Evolutionary conservation across 2,113 vertebrate genomes (phyloP).

Genomic region (Nerophis lumbriciformis): DNA sequence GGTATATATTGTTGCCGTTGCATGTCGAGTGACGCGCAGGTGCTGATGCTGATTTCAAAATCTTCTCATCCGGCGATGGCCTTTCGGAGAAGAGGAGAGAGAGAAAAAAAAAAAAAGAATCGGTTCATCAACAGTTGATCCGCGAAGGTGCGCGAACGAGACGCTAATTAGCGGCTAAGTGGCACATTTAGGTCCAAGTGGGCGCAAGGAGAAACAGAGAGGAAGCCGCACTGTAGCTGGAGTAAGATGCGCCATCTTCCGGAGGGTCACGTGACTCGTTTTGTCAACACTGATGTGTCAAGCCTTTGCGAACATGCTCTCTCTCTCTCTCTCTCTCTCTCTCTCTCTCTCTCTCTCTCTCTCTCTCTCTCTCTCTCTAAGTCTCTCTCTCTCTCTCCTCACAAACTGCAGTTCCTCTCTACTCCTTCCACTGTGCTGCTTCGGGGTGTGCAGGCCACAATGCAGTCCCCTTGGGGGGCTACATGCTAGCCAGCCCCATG

Average conservation of each 20-base stretch:
- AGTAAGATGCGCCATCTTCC: conserved; percentile 68
- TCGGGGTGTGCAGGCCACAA: conserved; percentile 18
- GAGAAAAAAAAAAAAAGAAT: background rate
- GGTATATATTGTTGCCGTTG: conserved; percentile 17
- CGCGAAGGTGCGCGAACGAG: conserved; percentile 3
- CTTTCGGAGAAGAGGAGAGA: background rate
- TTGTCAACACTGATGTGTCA: conserved; percentile 68
- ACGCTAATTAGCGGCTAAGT: conserved; percentile 28
- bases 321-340: conserved; percentile 12
- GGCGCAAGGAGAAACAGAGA: conserved; percentile 30
- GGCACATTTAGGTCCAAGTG: conserved; percentile 16
- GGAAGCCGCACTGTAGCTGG: conserved; percentile 48
- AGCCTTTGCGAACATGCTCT: conserved; percentile 49
- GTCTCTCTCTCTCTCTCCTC: conserved; percentile 6
- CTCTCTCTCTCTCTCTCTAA: conserved; percentile 7
- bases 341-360: too few species aligned
- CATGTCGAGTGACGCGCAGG: conserved; percentile 21
- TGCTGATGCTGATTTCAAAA: background rate
- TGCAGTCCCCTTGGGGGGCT: conserved; percentile 16
- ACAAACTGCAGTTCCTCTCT: conserved; percentile 32
- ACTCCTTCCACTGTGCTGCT: conserved; percentile 17
- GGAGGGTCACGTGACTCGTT: conserved; percentile 64
- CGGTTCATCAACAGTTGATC: conserved; percentile 17
- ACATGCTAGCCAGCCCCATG: conserved; percentile 33
- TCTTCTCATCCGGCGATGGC: background rate